Conservation (phyloP, 2,888 invertebrate species). For the Crossocerus cetratus region DNA sequence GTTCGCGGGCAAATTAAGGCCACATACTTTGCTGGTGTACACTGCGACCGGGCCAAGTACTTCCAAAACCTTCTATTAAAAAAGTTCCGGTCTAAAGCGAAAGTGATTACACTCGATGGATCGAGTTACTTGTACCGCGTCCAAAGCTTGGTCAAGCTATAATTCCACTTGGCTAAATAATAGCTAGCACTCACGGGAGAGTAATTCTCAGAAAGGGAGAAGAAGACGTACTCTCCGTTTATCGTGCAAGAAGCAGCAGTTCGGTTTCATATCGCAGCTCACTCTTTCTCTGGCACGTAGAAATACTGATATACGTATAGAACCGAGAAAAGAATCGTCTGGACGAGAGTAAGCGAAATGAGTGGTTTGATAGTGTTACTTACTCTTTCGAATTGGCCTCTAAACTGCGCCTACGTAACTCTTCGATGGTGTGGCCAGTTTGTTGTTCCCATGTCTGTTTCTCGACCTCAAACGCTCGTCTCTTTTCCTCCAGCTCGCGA, state of each 20-base stretch:
- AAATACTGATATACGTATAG: background rate
- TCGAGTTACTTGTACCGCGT: too few relatives aligned
- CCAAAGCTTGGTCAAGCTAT: background rate
- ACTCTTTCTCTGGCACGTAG: background rate
- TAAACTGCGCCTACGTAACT: conserved; percentile 90
- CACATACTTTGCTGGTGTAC: too few relatives aligned
- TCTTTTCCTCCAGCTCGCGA: conserved; percentile 93
- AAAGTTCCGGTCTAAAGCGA: too few relatives aligned
- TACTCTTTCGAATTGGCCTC: conserved; percentile 94
- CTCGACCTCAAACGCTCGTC: conserved; percentile 90
- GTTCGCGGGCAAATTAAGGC: too few relatives aligned
- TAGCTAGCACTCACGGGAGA: background rate
- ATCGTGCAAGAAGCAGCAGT: background rate
- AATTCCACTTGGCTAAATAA: background rate
- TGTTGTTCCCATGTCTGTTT: conserved; percentile 93
- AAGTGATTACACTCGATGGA: too few relatives aligned
- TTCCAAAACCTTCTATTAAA: too few relatives aligned
- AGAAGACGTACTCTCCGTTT: background rate
- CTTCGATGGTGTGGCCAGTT: conserved; percentile 92
- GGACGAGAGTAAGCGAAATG: background rate
- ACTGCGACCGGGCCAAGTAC: too few relatives aligned
- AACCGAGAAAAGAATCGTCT: background rate
- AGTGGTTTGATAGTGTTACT: conserved; percentile 74
- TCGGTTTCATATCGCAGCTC: background rate
- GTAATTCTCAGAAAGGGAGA: background rate